Conservation (phyloP, 1,140 invertebrate genomes). For the Drosophila watanabei region DNA sequence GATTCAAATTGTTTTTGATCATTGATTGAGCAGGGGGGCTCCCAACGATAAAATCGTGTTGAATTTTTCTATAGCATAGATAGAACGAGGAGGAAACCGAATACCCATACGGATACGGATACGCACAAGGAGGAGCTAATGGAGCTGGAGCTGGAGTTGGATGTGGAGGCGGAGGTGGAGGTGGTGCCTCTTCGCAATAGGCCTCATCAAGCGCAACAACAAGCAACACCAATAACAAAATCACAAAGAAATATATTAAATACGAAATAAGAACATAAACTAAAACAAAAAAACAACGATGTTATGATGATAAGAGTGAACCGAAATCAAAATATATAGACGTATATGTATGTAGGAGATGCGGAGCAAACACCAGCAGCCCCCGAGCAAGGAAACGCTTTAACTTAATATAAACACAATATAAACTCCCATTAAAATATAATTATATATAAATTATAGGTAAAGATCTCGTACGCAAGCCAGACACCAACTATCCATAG, state of each 20-base stretch:
- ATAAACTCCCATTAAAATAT: slow-evolving; percentile 5
- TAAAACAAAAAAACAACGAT: slow-evolving; percentile 24
- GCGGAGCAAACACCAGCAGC: slow-evolving; percentile 20
- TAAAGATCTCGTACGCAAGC: slow-evolving; percentile 9
- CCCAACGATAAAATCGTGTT: slow-evolving; percentile 31
- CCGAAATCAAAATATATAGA: slow-evolving; percentile 42
- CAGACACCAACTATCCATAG: slow-evolving; percentile 39
- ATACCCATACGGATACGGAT: slow-evolving; percentile 18
- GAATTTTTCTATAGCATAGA: slow-evolving; percentile 45
- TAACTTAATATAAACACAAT: slow-evolving; percentile 33
- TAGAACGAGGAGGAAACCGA: slow-evolving; percentile 12
- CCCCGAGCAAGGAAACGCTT: slow-evolving; percentile 38
- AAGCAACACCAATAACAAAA: slow-evolving; percentile 28
- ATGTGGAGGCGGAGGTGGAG: background rate
- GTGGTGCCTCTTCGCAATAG: slow-evolving; percentile 13
- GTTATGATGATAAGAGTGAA: slow-evolving; percentile 29
- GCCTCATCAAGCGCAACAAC: slow-evolving; percentile 25
- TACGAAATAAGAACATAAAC: background rate
- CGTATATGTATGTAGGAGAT: slow-evolving; percentile 7
- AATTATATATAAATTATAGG: slow-evolving; percentile 20
- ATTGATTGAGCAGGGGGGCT: slow-evolving; percentile 1
- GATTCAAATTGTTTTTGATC: slow-evolving; percentile 17
- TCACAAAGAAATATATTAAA: background rate
- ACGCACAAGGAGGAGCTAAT: slow-evolving; percentile 7
- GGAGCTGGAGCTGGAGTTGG: background rate